Evolutionary conservation across 1,140 invertebrate genomes (phyloP), one percentile per base, ranked within the genome.

Genomic region (Hyles euphorbiae): DNA sequence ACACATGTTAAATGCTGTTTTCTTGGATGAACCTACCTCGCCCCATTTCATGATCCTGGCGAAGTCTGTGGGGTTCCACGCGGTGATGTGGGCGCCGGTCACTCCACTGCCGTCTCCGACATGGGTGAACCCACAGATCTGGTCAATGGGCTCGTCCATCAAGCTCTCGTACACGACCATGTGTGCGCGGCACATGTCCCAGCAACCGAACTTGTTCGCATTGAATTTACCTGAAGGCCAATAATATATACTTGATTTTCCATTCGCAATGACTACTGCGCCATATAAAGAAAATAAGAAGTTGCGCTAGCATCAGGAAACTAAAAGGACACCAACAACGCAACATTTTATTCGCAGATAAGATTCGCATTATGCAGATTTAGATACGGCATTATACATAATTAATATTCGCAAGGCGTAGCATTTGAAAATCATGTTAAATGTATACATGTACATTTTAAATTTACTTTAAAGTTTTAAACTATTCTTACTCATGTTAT

Each of bases 101-200:
- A 92, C 88, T 0, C 91, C 91, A 7, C 81, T 76, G 4, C 92
- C 88, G 67, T 95, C 93, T 0, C 91, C 93, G 12, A 95, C 90
- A 72, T 95, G 94, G 2, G 90, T 92, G 47, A 94, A 91, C 0
- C 94, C 94, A 32, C 92, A 85, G 32, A 94, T 90, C 70, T 96
- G 95, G 63, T 93, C 93, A 45, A 91, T 89, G 65, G 94, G 92
- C 68, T 95, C 94, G 53, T 94, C 92, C 70, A 96, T 81, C 11
- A 95, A 78, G 22, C 92, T 92, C 82, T 96, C 95, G 71, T 95
- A 94, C 2, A 94, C 91, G 12, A 95, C 74, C 12, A 91, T 79
- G 67, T 94, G 93, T 0, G 91, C 91, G 58, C 92, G 90, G 11
- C 93, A 92, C 89, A 95, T 92, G 67, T 95, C 93, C 60, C 85